A percentile compares a stretch with the other conserved stretches of the same genome.
phyloP scores from a whole-genome alignment of 1,140 invertebrate species.

The Dreissena rostriformis region DNA sequence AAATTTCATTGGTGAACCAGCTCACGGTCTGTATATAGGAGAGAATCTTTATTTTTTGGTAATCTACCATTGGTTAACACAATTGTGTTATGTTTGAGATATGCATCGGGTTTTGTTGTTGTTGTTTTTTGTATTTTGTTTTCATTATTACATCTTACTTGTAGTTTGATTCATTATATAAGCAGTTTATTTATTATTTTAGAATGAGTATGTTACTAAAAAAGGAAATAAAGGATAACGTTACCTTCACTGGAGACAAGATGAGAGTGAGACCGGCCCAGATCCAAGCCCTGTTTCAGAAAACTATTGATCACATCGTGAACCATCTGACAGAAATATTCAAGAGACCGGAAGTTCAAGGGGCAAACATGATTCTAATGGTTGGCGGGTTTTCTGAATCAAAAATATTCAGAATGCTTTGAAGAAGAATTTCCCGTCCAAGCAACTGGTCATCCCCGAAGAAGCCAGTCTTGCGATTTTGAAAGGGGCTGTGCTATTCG shows the following conservation, averaged over 20 bases:
- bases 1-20: too few relatives aligned
- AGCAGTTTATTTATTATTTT: too few relatives aligned
- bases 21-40: too few relatives aligned
- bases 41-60: too few relatives aligned
- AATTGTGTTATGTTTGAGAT: too few relatives aligned
- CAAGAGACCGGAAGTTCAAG: neutral
- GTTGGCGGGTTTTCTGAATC: conserved; percentile 67
- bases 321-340: conserved; percentile 55
- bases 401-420: conserved; percentile 57
- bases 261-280: conserved; percentile 40
- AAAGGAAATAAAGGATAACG: conserved; percentile 25
- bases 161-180: too few relatives aligned
- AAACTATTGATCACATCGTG: conserved; percentile 51
- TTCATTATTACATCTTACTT: too few relatives aligned
- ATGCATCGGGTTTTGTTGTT: too few relatives aligned
- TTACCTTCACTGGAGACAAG: conserved; percentile 61
- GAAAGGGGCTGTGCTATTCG: conserved; percentile 68
- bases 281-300: conserved; percentile 53
- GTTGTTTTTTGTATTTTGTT: too few relatives aligned
- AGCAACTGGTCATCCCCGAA: conserved; percentile 56
- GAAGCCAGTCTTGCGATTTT: conserved; percentile 61
- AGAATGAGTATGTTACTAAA: neutral
- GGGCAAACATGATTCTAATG: conserved; percentile 47
- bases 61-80: too few relatives aligned
- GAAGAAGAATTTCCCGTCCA: conserved; percentile 44